These are phyloP conservation scores for Gymnodraco acuticeps DNA, from an alignment of 2,797 vertebrate genomes.

Conservation along the genomic window DNA sequence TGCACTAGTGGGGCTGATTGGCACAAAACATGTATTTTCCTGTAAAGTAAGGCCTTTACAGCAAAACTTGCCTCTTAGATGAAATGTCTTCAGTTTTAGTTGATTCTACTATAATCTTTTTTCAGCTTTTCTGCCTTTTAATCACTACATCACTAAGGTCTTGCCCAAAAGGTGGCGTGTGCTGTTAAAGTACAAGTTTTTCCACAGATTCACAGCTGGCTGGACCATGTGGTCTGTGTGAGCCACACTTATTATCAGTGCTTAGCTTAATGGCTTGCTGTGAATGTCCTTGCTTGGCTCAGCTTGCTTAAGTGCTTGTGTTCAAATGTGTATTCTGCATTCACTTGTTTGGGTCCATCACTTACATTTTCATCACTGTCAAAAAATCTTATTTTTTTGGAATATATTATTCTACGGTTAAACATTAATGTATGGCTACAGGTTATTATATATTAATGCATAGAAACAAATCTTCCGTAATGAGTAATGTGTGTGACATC, in stretches of 20 bases:
- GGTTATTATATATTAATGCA: conserved; percentile 10
- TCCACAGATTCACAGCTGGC: conserved; percentile 27
- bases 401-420: neutral
- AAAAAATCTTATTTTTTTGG: conserved; percentile 1
- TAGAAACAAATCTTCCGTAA: neutral
- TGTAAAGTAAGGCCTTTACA: neutral
- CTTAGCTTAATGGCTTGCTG: conserved; percentile 43
- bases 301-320: conserved; percentile 36
- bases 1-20: conserved; percentile 9
- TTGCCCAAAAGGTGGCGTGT: neutral
- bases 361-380: neutral
- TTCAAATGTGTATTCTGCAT: conserved; percentile 43
- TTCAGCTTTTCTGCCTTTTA: neutral
- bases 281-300: conserved; percentile 34
- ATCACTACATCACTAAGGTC: conserved; percentile 1
- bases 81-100: neutral
- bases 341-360: conserved; percentile 28
- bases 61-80: neutral
- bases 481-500: conserved; percentile 12
- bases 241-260: conserved; percentile 34
- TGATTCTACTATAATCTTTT: neutral
- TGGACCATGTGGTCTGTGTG: conserved; percentile 13
- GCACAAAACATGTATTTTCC: neutral
- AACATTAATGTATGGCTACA: neutral
- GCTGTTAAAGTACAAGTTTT: neutral